Base-by-base conservation (phyloP, 2,113 vertebrate species). In the Pyxicephalus adspersus region DNA sequence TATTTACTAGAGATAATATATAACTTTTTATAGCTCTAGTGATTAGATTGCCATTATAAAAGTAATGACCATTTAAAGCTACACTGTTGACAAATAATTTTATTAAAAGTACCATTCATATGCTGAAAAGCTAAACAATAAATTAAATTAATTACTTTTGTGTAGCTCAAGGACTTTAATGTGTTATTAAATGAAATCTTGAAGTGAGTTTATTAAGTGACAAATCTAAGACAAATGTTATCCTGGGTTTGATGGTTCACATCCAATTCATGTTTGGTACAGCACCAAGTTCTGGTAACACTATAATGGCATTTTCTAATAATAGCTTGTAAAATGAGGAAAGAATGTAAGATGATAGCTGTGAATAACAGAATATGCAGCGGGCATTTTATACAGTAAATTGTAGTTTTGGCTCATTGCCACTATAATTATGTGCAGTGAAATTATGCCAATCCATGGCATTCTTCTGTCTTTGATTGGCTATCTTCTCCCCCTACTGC, bases 311-410 rank as follows among this genome's bases (percentile, higher is more conserved):
- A 17, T 50, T 16, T 18, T 73, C 54, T 73, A 73, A 58, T 28
- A 29, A 58, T 73, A 34, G 52, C 0, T 71, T n/a, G 20, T 16
- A 25, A 55, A 29, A 29, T 29, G 5, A 73, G 29, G 51, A 9
- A 57, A 17, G 70, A n/a, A 65, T 20, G 28, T 20, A 31, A 52
- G 23, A 73, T 57, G 52, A 57, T 55, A 57, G 70, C 70, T 34
- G 70, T 17, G 54, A 58, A 54, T 23, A 73, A 57, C 52, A 3
- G 5, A 73, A 73, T 73, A 73, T 73, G 18, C 22, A 19, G 28
- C 28, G 15, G 52, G 20, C 16, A 73, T 31, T 22, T 54, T 26
- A 54, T 11, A n/a, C n/a, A n/a, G n/a, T n/a, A n/a, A n/a, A 29
- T 28, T 71, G 28, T 71, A 52, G 26, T 17, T 19, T 50, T 54